These are phyloP conservation scores for Kuschelorhynchus macadamiae DNA, from an alignment of 2,888 invertebrate genomes.

Conservation along the genomic window DNA sequence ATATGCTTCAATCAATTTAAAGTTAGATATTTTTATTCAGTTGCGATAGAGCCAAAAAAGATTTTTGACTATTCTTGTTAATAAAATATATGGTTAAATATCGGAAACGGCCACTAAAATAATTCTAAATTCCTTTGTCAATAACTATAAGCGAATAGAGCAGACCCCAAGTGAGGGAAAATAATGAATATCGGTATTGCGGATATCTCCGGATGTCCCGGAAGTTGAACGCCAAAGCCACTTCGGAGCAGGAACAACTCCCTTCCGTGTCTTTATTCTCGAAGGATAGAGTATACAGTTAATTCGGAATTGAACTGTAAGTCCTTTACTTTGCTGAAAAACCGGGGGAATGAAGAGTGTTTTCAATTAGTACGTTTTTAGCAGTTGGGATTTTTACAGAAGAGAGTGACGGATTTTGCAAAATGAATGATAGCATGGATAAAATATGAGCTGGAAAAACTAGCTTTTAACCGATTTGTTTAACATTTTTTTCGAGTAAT, in stretches of 20 bases:
- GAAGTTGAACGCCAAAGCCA: slow-evolving; percentile 64
- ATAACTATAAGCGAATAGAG: background rate
- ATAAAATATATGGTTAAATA: background rate
- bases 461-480: too few relatives aligned
- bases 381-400: background rate
- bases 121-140: slow-evolving; percentile 12
- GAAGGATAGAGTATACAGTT: slow-evolving; percentile 59
- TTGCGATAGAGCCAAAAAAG: too few relatives aligned
- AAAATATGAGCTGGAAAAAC: too few relatives aligned
- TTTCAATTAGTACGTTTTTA: slow-evolving; percentile 4
- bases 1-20: too few relatives aligned
- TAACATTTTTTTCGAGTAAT: too few relatives aligned
- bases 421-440: too few relatives aligned
- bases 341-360: slow-evolving; percentile 7
- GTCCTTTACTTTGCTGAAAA: slow-evolving; percentile 30
- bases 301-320: slow-evolving; percentile 45
- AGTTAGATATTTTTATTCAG: too few relatives aligned
- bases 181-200: slow-evolving; percentile 67
- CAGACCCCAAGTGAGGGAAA: slow-evolving; percentile 24
- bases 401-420: background rate
- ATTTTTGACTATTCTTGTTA: too few relatives aligned
- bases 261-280: slow-evolving; percentile 65
- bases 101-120: too few relatives aligned
- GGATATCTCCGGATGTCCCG: slow-evolving; percentile 65
- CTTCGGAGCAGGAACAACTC: slow-evolving; percentile 56